phyloP scores from a whole-genome alignment of 2,888 invertebrate species.

The Synergus gifuensis region DNA sequence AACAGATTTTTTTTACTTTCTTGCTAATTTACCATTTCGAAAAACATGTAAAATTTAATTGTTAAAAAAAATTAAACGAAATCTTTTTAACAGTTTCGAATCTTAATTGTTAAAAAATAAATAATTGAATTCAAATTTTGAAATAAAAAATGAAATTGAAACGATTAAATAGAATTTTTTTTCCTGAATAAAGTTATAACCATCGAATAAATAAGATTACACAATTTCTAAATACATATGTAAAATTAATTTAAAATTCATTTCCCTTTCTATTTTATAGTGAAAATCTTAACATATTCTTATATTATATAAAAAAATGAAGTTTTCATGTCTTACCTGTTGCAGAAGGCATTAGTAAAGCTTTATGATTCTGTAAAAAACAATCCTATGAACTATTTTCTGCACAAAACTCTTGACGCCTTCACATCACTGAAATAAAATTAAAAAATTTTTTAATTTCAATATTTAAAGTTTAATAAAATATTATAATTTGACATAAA shows the following conservation, averaged over 20 bases:
- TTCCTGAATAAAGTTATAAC: too few relatives aligned
- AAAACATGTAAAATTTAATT: too few relatives aligned
- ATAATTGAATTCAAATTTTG: not conserved
- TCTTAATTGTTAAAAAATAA: too few relatives aligned
- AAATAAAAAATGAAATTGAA: constrained; percentile 16
- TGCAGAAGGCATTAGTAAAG: constrained; percentile 71
- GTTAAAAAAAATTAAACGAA: too few relatives aligned
- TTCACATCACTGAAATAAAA: constrained; percentile 67
- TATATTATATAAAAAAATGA: not conserved
- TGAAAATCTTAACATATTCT: not conserved
- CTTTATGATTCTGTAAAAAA: constrained; percentile 52
- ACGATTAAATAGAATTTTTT: not conserved
- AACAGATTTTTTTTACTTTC: too few relatives aligned
- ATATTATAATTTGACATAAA: not conserved
- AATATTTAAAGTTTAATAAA: not conserved
- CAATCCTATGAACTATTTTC: constrained; percentile 53
- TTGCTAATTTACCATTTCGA: too few relatives aligned
- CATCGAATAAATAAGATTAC: not conserved
- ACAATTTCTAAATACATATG: not conserved
- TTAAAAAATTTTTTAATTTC: not conserved
- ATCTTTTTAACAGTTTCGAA: too few relatives aligned
- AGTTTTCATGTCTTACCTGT: constrained; percentile 62
- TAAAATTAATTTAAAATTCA: not conserved
- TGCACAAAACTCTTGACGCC: constrained; percentile 60
- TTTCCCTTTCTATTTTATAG: not conserved